Evolutionary conservation across 2,113 vertebrate species (phyloP).

Genomic region (Prionailurus viverrinus): DNA sequence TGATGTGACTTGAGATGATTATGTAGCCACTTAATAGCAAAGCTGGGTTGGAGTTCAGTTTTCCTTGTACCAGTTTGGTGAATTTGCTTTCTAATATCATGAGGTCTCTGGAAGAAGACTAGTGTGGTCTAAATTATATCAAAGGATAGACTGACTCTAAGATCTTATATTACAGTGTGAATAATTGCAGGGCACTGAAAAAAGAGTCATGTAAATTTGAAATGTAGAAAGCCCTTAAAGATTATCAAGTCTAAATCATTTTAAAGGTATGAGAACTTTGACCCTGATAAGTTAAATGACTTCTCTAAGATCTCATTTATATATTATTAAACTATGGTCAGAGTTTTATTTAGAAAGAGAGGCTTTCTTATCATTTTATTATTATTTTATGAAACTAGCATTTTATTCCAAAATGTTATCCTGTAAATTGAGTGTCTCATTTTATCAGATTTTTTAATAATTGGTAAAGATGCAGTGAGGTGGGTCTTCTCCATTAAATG

Average conservation of each 20-base stretch:
- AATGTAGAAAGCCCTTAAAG: not conserved
- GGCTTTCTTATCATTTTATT: not conserved
- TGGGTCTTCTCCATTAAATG: not conserved
- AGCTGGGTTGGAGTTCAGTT: not conserved
- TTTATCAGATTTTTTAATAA: not conserved
- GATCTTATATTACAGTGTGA: not conserved
- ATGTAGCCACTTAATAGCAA: not conserved
- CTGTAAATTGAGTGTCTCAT: not conserved
- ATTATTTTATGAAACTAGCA: not conserved
- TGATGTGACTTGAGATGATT: not conserved
- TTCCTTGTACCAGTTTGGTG: not conserved
- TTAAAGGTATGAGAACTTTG: conserved; percentile 27
- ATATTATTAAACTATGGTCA: not conserved
- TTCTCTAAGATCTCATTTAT: not conserved
- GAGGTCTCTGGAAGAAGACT: not conserved
- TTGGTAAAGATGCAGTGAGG: not conserved
- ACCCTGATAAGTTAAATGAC: not conserved
- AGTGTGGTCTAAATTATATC: not conserved
- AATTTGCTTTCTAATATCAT: not conserved
- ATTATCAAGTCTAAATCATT: not conserved
- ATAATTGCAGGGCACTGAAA: not conserved
- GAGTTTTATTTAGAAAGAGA: not conserved
- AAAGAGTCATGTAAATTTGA: not conserved
- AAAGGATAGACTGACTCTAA: not conserved
- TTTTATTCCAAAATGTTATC: not conserved